phyloP scores from a whole-genome alignment of 2,797 vertebrate genomes.

The Meriones psammophilus region DNA sequence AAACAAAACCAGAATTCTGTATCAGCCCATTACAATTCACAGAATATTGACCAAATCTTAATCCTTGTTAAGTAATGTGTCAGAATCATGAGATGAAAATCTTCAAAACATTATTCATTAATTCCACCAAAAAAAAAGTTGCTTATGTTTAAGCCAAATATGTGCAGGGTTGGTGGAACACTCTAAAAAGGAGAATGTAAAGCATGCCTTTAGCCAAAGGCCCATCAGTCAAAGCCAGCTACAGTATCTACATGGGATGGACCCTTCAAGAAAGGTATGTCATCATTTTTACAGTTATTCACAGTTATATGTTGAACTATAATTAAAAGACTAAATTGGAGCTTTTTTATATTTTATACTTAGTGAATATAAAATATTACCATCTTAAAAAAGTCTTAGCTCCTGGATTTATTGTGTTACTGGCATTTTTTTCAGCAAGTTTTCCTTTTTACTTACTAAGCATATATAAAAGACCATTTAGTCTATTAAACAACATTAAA shows the following conservation, averaged over 20 bases:
- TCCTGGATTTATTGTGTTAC: not conserved
- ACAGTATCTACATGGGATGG: conserved; percentile 40
- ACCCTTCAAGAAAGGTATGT: not conserved
- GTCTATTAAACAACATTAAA: conserved; percentile 39
- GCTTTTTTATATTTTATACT: not conserved
- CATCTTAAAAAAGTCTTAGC: not conserved
- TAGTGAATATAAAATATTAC: not conserved
- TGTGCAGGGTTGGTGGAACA: not conserved
- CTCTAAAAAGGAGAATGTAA: conserved; percentile 7
- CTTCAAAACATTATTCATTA: conserved; percentile 74
- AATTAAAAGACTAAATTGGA: not conserved
- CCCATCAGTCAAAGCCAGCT: not conserved
- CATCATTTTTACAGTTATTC: not conserved
- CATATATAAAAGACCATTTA: not conserved
- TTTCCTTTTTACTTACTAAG: not conserved
- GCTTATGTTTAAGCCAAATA: conserved; percentile 60
- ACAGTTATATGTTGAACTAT: not conserved
- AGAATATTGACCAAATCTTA: conserved; percentile 69
- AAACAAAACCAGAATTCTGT: not conserved
- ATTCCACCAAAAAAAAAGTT: conserved; percentile 55
- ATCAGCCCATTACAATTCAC: conserved; percentile 31
- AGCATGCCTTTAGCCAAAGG: conserved; percentile 57
- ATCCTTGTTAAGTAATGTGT: conserved; percentile 66
- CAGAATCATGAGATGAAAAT: conserved; percentile 66
- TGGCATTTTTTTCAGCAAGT: conserved; percentile 32